Percentiles rank a stretch among this genome's conserved stretches.
Evolutionary conservation across 2,888 invertebrate genomes (phyloP).

Genomic region (Crossocerus cetratus): DNA sequence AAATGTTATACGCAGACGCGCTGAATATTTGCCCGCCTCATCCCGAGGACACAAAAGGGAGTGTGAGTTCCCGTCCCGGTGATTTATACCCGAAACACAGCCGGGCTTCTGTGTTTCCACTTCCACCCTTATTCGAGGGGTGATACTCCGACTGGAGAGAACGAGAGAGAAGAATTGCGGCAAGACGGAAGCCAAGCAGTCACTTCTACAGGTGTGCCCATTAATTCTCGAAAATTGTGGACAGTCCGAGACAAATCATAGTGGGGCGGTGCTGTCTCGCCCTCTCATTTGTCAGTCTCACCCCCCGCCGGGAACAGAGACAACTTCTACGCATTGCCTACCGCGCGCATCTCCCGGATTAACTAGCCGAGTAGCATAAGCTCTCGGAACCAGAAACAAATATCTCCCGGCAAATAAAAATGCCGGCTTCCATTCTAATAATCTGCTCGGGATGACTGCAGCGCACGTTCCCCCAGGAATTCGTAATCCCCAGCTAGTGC

Average conservation of each 20-base stretch:
- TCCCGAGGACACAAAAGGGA: conserved; percentile 42
- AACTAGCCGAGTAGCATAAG: conserved; percentile 21
- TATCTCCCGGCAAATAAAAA: conserved; percentile 3
- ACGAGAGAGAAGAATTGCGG: not conserved
- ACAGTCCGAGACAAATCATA: conserved; percentile 51
- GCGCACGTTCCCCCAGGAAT: not conserved
- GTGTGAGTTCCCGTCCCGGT: conserved; percentile 14
- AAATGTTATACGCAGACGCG: conserved; percentile 62
- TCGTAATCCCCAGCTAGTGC: too few relatives aligned
- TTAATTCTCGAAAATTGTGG: conserved; percentile 52
- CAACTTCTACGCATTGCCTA: not conserved
- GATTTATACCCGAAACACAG: conserved; percentile 48
- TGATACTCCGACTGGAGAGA: not conserved
- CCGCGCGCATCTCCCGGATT: conserved; percentile 11
- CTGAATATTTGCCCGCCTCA: conserved; percentile 60
- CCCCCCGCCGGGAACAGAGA: not conserved
- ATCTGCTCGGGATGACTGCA: not conserved
- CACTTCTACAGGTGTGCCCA: conserved; percentile 52
- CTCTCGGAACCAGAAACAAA: conserved; percentile 16
- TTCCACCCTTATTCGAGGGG: conserved; percentile 10
- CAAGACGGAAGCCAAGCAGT: conserved; percentile 35
- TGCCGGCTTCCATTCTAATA: not conserved
- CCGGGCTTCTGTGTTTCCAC: conserved; percentile 29
- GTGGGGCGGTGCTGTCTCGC: conserved; percentile 20
- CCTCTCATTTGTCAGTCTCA: conserved; percentile 20